Conservation (phyloP, 2,888 invertebrate species). For the Rhamphomyia laevipes region DNA sequence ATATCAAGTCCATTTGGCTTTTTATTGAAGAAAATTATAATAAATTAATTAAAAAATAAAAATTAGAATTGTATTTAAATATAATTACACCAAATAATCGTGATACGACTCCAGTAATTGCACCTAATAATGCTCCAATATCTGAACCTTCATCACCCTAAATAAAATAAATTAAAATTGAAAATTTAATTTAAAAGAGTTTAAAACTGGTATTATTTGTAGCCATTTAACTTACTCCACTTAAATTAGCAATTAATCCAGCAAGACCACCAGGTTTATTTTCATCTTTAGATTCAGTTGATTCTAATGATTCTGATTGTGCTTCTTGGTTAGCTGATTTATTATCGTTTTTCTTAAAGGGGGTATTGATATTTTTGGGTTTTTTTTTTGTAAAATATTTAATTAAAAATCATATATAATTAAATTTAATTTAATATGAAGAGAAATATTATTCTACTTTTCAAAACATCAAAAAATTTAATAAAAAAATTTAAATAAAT, state of each 20-base stretch:
- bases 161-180: not conserved
- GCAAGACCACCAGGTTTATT: conserved; percentile 26
- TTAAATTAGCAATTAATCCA: conserved; percentile 33
- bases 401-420: too few species aligned
- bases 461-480: too few species aligned
- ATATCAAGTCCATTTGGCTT: conserved; percentile 36
- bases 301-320: conserved; percentile 7
- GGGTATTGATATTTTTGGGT: too few species aligned
- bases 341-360: too few species aligned
- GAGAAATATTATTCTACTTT: too few species aligned
- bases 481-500: too few species aligned
- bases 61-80: too few species aligned
- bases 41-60: not conserved
- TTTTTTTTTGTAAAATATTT: too few species aligned
- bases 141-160: conserved; percentile 37
- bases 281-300: conserved; percentile 10
- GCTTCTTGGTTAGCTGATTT: conserved; percentile 17
- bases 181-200: not conserved
- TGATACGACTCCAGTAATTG: conserved; percentile 32
- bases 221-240: conserved; percentile 28
- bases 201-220: not conserved
- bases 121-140: conserved; percentile 35
- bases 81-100: conserved; percentile 33
- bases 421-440: too few species aligned
- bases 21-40: not conserved